A percentile compares a stretch with the other conserved stretches of the same genome.
Conservation (phyloP, 2,888 invertebrate species). For the Germaria angustata region DNA sequence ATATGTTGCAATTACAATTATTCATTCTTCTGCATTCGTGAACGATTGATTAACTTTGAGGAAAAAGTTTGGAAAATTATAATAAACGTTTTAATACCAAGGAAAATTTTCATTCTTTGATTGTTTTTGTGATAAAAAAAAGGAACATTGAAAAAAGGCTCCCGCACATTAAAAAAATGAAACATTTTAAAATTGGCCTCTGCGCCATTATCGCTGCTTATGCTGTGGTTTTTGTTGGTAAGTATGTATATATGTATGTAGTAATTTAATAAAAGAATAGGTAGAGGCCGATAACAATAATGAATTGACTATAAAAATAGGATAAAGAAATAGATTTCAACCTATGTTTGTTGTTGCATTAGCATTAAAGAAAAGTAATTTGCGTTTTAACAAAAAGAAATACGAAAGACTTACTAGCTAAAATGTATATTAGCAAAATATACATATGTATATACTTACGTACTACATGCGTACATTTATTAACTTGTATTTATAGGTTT, state of each 20-base stretch:
- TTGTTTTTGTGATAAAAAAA: neutral
- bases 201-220: constrained; percentile 80
- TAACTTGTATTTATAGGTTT: constrained; percentile 31
- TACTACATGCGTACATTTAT: neutral
- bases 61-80: neutral
- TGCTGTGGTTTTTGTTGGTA: constrained; percentile 78
- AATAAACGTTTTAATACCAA: neutral
- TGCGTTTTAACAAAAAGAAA: constrained; percentile 41
- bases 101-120: constrained; percentile 9
- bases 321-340: neutral
- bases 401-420: neutral
- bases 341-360: neutral
- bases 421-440: too few relatives aligned
- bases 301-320: neutral
- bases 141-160: neutral
- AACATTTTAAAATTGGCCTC: constrained; percentile 77
- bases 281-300: too few relatives aligned
- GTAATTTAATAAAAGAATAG: too few relatives aligned
- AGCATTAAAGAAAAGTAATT: constrained; percentile 6
- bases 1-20: constrained; percentile 35
- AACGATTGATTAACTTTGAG: constrained; percentile 21
- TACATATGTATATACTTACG: neutral
- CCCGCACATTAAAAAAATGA: constrained; percentile 73
- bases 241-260: too few relatives aligned
- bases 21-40: constrained; percentile 56